Evolutionary conservation across 2,888 invertebrate species (phyloP).

Genomic region (Calephelis perditalis): DNA sequence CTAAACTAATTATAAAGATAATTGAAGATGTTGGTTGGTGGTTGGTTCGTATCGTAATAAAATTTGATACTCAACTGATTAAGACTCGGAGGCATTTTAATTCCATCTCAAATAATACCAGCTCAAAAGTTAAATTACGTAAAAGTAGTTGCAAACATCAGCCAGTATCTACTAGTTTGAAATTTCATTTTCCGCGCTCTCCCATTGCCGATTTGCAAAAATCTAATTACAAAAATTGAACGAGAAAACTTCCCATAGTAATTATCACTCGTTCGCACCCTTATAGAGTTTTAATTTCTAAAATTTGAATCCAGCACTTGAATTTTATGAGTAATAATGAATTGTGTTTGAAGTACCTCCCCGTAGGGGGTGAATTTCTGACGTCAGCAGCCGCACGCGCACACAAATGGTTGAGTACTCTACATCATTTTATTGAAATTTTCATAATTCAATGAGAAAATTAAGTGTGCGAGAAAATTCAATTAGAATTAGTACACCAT

Average conservation of each 20-base stretch:
- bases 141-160: no score
- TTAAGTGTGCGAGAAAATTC: no score
- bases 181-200: background rate
- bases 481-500: no score
- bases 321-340: slow-evolving; percentile 59
- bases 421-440: background rate
- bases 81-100: no score
- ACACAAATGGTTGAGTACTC: slow-evolving; percentile 4
- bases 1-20: no score
- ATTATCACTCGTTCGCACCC: slow-evolving; percentile 22
- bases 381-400: slow-evolving; percentile 25
- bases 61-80: no score
- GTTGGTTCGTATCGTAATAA: no score
- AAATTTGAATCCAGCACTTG: slow-evolving; percentile 47
- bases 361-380: slow-evolving; percentile 26
- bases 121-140: no score
- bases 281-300: slow-evolving; percentile 27
- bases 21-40: no score
- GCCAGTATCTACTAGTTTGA: background rate
- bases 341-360: slow-evolving; percentile 33
- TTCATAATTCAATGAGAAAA: background rate
- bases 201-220: slow-evolving; percentile 5
- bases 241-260: slow-evolving; percentile 9
- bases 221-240: slow-evolving; percentile 11
- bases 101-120: no score